phyloP scores from a whole-genome alignment of 2,113 vertebrate species.

The Tamias sibiricus region DNA sequence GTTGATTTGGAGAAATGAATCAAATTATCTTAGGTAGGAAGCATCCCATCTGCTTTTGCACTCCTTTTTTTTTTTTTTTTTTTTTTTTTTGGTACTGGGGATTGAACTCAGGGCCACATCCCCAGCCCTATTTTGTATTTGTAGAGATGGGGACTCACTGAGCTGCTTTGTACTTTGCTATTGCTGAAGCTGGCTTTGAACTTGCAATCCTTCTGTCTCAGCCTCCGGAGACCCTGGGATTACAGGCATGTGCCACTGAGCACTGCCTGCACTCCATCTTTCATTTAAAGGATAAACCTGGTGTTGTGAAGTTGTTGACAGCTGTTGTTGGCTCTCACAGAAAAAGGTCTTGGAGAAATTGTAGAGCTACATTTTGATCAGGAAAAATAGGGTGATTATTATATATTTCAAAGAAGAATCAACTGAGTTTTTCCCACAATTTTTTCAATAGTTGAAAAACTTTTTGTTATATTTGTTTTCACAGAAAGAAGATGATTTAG shows the following conservation, averaged over 20 bases:
- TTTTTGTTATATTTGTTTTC: neutral
- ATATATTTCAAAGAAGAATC: constrained; percentile 1
- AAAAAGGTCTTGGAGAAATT: neutral
- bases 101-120: too few species aligned
- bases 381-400: neutral
- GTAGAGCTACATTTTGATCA: constrained; percentile 10
- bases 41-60: neutral
- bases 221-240: too few species aligned
- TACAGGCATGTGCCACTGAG: too few species aligned
- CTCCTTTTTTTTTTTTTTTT: too few species aligned
- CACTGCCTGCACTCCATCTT: neutral
- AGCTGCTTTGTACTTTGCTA: too few species aligned
- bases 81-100: too few species aligned
- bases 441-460: too few species aligned
- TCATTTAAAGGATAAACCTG: neutral
- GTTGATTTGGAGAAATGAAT: constrained; percentile 2
- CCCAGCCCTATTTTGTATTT: too few species aligned
- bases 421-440: neutral
- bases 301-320: neutral
- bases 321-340: neutral
- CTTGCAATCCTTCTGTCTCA: too few species aligned
- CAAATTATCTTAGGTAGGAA: neutral
- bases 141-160: too few species aligned
- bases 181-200: too few species aligned
- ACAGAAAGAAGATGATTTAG: neutral